Evolutionary conservation across 2,888 invertebrate species (phyloP), one percentile per base, ranked within the genome.

Genomic region (Agriopis aurantiaria): DNA sequence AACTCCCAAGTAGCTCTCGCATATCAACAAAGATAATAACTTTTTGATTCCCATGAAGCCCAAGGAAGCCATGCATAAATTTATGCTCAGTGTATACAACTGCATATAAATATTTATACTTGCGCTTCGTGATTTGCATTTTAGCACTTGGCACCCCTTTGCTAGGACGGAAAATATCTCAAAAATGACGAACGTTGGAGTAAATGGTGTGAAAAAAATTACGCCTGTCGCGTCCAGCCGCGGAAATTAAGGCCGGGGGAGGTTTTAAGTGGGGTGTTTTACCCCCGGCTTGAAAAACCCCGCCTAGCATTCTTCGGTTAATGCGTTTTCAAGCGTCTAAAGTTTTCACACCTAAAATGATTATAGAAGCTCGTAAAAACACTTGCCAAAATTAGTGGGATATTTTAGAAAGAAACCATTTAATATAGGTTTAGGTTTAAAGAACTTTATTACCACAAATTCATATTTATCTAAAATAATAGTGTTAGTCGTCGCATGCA

Each of bases 151-250:
- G 78, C 79, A 78, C 72, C 74, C 76, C 78, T 78, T 77, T 78
- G 80, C 59, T 17, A 48, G 70, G 33, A 73, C 68, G 72, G 84
- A 83, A 86, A 90, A 91, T 89, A 87, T 88, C 88, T 88, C 85
- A 77, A 82, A 89, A 88, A 91, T 92, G 91, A 92, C 86, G 89
- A 87, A 90, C 90, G 84, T 83, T 85, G 76, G 87, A 84, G 90
- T 91, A 92, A 93, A 93, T 93, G 93, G 92, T 80, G 87, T 90
- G 93, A 85, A 89, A 91, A 90, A 90, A 90, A 90, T 90, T 86
- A 85, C 87, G 83, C 86, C 77, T 80, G 85, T 83, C 85, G 84
- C 72, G 78, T 75, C 84, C 86, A 85, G 78, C 79, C 78, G 79
- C 82, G 84, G 85, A 87, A 87, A 86, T 88, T 84, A 85, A 86